A percentile compares a stretch with the other conserved stretches of the same genome.
Evolutionary conservation across 2,113 vertebrate species (phyloP).

Genomic region (Zosterops pallidus): DNA sequence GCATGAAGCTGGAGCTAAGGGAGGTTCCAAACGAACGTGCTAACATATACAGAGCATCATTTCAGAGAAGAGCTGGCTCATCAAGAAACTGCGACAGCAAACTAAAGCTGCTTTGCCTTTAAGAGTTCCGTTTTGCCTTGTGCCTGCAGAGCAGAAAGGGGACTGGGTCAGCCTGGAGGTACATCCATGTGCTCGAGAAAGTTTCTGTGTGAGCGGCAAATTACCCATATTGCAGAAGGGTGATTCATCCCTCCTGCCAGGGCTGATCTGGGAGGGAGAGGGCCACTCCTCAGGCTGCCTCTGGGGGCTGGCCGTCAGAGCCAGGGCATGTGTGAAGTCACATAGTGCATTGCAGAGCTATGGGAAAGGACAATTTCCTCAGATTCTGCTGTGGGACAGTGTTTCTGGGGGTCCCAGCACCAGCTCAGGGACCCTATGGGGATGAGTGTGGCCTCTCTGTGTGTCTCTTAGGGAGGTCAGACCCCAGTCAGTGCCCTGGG

Average conservation of each 20-base stretch:
- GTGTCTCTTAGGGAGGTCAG: not conserved
- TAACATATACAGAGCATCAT: not conserved
- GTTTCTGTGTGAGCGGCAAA: not conserved
- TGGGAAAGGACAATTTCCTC: not conserved
- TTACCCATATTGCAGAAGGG: not conserved
- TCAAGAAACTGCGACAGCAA: not conserved
- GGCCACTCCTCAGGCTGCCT: not conserved
- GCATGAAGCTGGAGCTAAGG: not conserved
- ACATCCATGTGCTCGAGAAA: not conserved
- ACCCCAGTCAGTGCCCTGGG: not conserved
- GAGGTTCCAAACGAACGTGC: not conserved
- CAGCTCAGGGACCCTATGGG: not conserved
- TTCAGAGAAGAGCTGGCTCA: not conserved
- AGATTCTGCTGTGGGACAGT: not conserved
- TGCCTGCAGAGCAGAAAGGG: not conserved
- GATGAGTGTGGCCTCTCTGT: not conserved
- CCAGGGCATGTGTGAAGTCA: not conserved
- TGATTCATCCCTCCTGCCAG: not conserved
- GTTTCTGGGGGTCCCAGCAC: not conserved
- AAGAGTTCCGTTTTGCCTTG: not conserved
- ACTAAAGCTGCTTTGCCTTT: not conserved
- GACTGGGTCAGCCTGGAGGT: not conserved
- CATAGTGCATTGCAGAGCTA: not conserved
- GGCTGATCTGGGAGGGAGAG: not conserved
- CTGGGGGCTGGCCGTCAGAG: not conserved